Evolutionary conservation across 2,888 invertebrate species (phyloP).

Genomic region (Ophion costatus): DNA sequence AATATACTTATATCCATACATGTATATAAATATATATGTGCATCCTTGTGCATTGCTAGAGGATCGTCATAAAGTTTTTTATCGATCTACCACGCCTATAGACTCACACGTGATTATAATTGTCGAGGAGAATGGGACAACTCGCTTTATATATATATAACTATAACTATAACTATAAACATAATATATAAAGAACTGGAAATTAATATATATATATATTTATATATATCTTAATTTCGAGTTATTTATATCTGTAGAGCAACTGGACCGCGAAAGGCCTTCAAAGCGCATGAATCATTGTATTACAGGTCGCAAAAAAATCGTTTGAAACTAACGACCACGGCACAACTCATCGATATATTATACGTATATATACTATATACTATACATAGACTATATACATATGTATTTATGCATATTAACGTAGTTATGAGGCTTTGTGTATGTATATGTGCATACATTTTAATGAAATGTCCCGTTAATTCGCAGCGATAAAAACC

Average conservation of each 20-base stretch:
- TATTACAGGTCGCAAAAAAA: conserved; percentile 13
- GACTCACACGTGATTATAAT: not conserved
- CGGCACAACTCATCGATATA: conserved; percentile 4
- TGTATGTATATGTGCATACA: conserved; percentile 8
- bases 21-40: too few relatives aligned
- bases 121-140: not conserved
- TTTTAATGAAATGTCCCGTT: conserved; percentile 64
- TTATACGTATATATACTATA: too few relatives aligned
- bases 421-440: not conserved
- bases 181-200: too few relatives aligned
- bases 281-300: conserved; percentile 30
- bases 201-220: too few relatives aligned
- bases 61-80: conserved; percentile 10
- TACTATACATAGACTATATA: too few relatives aligned
- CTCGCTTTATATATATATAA: too few relatives aligned
- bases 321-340: conserved; percentile 45
- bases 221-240: not conserved
- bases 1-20: too few relatives aligned
- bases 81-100: not conserved
- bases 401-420: not conserved
- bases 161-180: too few relatives aligned
- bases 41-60: not conserved
- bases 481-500: conserved; percentile 53
- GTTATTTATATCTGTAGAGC: conserved; percentile 32
- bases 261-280: conserved; percentile 42